A percentile compares a stretch with the other conserved stretches of the same genome.
phyloP scores from a whole-genome alignment of 2,888 invertebrate species.

The Pandemis cinnamomeana region DNA sequence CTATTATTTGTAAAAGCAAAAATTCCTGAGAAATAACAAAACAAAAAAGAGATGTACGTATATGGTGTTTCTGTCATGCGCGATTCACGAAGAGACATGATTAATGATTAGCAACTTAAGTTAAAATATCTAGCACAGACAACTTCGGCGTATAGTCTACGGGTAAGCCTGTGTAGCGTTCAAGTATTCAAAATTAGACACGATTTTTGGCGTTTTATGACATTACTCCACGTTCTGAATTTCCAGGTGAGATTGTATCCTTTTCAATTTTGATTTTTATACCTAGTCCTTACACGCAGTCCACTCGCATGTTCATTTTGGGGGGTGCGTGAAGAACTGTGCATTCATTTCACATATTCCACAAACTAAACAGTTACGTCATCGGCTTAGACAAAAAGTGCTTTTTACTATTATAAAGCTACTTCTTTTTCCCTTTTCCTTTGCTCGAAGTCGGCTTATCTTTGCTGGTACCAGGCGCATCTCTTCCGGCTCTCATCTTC shows the following conservation, averaged over 20 bases:
- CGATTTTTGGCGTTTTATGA: background rate
- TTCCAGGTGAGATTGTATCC: background rate
- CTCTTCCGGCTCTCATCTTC: slow-evolving; percentile 59
- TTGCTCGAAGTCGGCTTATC: slow-evolving; percentile 50
- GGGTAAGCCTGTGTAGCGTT: no score
- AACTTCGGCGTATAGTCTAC: background rate
- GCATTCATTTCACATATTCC: background rate
- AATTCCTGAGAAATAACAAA: no score
- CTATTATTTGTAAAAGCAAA: no score
- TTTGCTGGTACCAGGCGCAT: slow-evolving; percentile 54
- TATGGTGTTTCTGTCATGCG: no score
- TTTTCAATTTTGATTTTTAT: background rate
- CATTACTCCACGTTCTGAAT: background rate
- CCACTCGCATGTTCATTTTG: background rate
- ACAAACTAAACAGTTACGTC: background rate
- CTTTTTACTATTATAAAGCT: slow-evolving; percentile 2
- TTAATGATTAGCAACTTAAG: background rate
- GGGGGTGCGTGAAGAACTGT: background rate
- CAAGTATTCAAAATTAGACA: no score
- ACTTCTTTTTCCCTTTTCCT: slow-evolving; percentile 46
- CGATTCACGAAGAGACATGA: background rate
- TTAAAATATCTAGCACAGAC: background rate
- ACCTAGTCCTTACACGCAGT: background rate
- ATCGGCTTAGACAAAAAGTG: background rate
- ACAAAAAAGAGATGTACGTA: no score